Evolutionary conservation across 2,888 invertebrate species (phyloP).

Genomic region (Eulithis testata): DNA sequence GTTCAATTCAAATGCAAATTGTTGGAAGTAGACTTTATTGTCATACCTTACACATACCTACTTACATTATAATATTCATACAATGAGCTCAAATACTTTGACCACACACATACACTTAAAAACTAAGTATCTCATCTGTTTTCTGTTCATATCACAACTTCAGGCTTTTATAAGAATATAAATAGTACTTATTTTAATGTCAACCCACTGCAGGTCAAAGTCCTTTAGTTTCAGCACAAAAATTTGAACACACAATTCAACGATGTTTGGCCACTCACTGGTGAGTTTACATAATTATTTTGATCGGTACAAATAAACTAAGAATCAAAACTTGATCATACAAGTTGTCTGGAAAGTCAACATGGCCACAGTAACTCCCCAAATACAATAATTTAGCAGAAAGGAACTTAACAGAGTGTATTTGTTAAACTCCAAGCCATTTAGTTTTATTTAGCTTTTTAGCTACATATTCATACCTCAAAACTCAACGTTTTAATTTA

Average conservation of each 20-base stretch:
- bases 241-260: constrained; percentile 8
- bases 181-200: background rate
- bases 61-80: constrained; percentile 20
- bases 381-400: background rate
- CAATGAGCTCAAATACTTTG: constrained; percentile 4
- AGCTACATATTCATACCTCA: too few species aligned
- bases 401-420: background rate
- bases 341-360: background rate
- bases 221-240: background rate
- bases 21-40: constrained; percentile 13
- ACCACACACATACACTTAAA: constrained; percentile 16
- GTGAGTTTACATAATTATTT: background rate
- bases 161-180: constrained; percentile 11
- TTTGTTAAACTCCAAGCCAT: background rate
- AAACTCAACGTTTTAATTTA: too few species aligned
- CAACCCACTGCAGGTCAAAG: constrained; percentile 2
- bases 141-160: constrained; percentile 18
- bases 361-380: background rate
- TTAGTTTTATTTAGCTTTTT: too few species aligned
- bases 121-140: constrained; percentile 10
- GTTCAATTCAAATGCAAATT: constrained; percentile 13
- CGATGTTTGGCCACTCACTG: background rate
- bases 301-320: too few species aligned
- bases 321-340: too few species aligned
- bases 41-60: constrained; percentile 11